These are phyloP conservation scores for Entomyzon cyanotis DNA, from an alignment of 2,113 vertebrate species.

Conservation along the genomic window DNA sequence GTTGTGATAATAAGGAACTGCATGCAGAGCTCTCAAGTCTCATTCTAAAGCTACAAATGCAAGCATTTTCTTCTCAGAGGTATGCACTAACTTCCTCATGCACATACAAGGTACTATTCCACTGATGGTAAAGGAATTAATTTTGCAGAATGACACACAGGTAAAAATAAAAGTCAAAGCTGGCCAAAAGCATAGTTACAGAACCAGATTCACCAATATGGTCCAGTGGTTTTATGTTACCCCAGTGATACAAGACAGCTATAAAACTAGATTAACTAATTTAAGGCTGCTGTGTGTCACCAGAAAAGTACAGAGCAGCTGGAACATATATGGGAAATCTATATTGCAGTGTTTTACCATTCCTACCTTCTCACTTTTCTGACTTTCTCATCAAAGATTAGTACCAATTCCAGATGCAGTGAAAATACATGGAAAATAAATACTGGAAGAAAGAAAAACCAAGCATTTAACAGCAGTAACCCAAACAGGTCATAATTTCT, in stretches of 20 bases:
- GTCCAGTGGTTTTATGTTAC: background rate
- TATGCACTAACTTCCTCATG: background rate
- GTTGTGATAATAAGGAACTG: background rate
- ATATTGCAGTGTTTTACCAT: background rate
- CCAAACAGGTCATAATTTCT: background rate
- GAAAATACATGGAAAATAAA: background rate
- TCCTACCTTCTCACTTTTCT: slow-evolving; percentile 14
- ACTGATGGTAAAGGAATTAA: background rate
- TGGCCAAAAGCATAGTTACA: background rate
- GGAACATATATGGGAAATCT: background rate
- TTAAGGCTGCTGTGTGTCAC: slow-evolving; percentile 1
- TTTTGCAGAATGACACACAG: background rate
- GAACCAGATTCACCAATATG: background rate
- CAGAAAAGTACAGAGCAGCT: background rate
- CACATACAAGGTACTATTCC: background rate
- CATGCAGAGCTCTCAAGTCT: background rate
- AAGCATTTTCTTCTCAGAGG: background rate
- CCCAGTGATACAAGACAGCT: background rate
- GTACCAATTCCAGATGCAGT: background rate
- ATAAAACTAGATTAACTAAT: slow-evolving; percentile 34
- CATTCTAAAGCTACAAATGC: background rate
- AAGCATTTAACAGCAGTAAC: background rate
- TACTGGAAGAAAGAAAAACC: background rate
- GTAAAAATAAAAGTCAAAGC: background rate
- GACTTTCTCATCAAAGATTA: background rate